Evolutionary conservation across 2,888 invertebrate species (phyloP).

Genomic region (Hydroisotoma schaefferi): DNA sequence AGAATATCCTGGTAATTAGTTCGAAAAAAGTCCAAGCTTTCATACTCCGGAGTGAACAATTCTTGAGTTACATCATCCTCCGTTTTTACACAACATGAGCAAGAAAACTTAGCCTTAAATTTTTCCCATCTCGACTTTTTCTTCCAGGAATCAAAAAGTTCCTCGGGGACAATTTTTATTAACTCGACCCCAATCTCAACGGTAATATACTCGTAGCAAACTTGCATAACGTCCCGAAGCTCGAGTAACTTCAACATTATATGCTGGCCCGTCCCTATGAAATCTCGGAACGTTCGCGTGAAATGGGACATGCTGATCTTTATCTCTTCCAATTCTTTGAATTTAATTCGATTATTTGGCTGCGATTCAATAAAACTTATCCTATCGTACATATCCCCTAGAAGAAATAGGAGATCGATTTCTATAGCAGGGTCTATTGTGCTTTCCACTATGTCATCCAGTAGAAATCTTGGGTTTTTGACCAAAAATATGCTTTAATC

Average conservation of each 20-base stretch:
- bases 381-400: background rate
- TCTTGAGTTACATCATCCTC: background rate
- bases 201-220: background rate
- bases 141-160: background rate
- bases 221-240: background rate
- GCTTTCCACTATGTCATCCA: background rate
- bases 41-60: background rate
- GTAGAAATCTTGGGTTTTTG: background rate
- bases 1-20: background rate
- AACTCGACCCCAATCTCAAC: background rate
- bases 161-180: background rate
- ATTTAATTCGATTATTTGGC: background rate
- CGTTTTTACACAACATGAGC: background rate
- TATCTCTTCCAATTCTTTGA: background rate
- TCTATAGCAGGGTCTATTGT: background rate
- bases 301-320: background rate
- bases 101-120: background rate
- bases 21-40: background rate
- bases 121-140: background rate
- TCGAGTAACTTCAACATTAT: background rate
- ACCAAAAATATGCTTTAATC: too few relatives aligned
- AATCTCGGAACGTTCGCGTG: background rate
- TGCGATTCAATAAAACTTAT: background rate
- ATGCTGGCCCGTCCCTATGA: background rate
- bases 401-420: background rate